A percentile compares a stretch with the other conserved stretches of the same genome.
Conservation (phyloP, 2,113 vertebrate genomes). For the Scomber scombrus region DNA sequence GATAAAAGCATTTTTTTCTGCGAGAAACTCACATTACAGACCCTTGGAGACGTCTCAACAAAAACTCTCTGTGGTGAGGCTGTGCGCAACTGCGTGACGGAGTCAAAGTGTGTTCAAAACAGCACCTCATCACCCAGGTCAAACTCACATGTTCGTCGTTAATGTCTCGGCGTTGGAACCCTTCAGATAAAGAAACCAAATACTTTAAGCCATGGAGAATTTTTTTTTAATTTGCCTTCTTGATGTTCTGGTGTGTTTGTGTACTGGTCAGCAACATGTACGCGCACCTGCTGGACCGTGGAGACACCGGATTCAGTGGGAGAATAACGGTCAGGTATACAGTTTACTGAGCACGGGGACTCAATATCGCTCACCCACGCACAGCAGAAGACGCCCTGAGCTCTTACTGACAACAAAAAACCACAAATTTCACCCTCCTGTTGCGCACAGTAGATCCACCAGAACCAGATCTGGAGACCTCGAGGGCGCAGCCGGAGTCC, state of each 20-base stretch:
- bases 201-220: slow-evolving; percentile 62
- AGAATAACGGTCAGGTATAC: slow-evolving; percentile 80
- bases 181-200: not conserved
- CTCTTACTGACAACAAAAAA: slow-evolving; percentile 61
- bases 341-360: slow-evolving; percentile 84
- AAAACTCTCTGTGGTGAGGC: slow-evolving; percentile 21
- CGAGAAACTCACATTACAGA: slow-evolving; percentile 16
- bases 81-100: slow-evolving; percentile 57
- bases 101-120: slow-evolving; percentile 26
- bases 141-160: slow-evolving; percentile 23
- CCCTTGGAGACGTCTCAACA: not conserved
- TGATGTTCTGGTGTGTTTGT: slow-evolving; percentile 54
- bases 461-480: slow-evolving; percentile 19
- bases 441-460: slow-evolving; percentile 25
- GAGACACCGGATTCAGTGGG: slow-evolving; percentile 82
- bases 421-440: slow-evolving; percentile 5
- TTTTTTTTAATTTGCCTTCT: slow-evolving; percentile 39
- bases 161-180: slow-evolving; percentile 10
- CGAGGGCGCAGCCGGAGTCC: not conserved
- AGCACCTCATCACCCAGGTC: slow-evolving; percentile 26
- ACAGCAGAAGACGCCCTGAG: slow-evolving; percentile 62
- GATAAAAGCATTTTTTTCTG: slow-evolving; percentile 8
- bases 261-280: slow-evolving; percentile 68
- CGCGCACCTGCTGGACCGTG: slow-evolving; percentile 63
- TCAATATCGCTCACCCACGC: slow-evolving; percentile 71